Percentiles rank a stretch among this genome's conserved stretches.
Evolutionary conservation across 2,797 vertebrate species (phyloP).

Genomic region (Rhincodon typus): DNA sequence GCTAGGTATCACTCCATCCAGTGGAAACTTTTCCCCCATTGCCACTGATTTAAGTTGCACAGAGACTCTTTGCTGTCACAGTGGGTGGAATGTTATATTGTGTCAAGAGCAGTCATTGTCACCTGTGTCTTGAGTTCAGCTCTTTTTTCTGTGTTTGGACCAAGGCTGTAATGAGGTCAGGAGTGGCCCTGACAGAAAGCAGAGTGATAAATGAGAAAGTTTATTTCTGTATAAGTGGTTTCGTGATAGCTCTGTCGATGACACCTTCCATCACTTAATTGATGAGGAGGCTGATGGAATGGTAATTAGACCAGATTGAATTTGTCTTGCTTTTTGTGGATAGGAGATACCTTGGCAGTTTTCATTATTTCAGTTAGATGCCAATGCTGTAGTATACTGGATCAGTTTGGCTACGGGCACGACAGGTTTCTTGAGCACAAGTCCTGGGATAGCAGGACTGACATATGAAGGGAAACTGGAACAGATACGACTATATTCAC

Average conservation of each 20-base stretch:
- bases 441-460: background rate
- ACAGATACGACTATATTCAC: too few species aligned
- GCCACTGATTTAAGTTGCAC: background rate
- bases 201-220: background rate
- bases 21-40: background rate
- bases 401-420: background rate
- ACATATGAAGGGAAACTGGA: too few species aligned
- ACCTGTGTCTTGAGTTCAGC: background rate
- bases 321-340: background rate
- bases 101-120: background rate
- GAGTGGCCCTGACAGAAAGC: background rate
- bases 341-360: background rate
- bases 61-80: background rate
- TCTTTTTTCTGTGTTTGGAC: background rate
- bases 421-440: background rate
- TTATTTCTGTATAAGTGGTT: background rate
- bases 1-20: background rate
- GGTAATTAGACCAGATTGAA: background rate
- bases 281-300: background rate
- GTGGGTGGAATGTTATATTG: background rate
- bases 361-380: too few species aligned
- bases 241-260: background rate
- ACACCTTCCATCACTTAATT: background rate
- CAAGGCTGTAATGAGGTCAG: background rate
- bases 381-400: background rate